Evolutionary conservation across 2,797 vertebrate species (phyloP), one percentile per base, ranked within the genome.

Genomic region (Mus minutoides): DNA sequence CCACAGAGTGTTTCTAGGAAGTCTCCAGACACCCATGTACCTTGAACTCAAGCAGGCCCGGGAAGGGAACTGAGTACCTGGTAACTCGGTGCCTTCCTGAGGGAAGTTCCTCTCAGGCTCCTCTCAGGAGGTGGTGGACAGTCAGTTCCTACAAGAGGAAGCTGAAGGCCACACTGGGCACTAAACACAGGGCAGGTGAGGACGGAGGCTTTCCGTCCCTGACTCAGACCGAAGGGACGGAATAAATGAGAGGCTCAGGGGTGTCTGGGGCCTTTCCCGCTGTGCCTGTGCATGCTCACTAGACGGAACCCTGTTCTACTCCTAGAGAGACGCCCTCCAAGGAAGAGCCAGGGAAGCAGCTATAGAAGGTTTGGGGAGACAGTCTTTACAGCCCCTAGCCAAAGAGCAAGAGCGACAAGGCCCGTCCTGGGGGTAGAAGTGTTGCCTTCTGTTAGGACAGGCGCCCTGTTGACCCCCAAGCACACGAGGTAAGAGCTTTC

Each of bases 121-220:
- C 84, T 69, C 67, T 43, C 19, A 16, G n/a, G 56, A 90, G 43
- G 64, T 2, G 21, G 24, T 17, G 49, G 58, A 26, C 16, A 31
- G 37, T 14, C 58, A n/a, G 13, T 31, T 90, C 58, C 37, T 6
- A 69, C 10, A 78, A 37, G 43, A n/a, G 54, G 86, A 82, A 90
- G 52, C 34, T 84, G 58, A 64, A 87, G 75, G 89, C 62, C 88
- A 43, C 75, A 73, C 64, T 85, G 46, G 90, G 58, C 58, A 67
- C 37, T 88, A 88, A 93, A 78, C 5, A 11, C 4, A 60, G 34
- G 78, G 90, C 29, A 62, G 43, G 64, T 0, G 4, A 76, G 34
- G 46, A 60, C 2, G 43, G 77, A 86, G 43, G 73, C 34, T 93
- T 95, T 86, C 21, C 82, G 6, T 76, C 73, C 60, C 86, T 43